Evolutionary conservation across 2,888 invertebrate species (phyloP).

Genomic region (Lithosia quadra): DNA sequence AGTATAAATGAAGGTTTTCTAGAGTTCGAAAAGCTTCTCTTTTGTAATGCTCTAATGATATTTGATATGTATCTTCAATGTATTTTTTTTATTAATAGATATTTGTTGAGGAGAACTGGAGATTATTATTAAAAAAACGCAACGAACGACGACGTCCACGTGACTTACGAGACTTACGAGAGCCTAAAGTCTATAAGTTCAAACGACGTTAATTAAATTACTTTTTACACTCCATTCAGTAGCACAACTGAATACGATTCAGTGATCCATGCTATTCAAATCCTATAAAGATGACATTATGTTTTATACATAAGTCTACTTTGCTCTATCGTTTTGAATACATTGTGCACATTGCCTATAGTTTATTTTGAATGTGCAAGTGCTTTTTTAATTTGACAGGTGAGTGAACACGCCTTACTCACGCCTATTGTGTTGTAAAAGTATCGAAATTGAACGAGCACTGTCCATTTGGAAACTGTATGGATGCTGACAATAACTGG

Average conservation of each 20-base stretch:
- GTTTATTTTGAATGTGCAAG: conserved; percentile 80
- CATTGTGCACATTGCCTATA: conserved; percentile 44
- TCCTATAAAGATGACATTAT: neutral
- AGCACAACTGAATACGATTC: neutral
- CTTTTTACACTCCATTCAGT: neutral
- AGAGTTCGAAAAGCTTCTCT: neutral
- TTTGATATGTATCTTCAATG: too few relatives aligned
- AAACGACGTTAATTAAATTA: neutral
- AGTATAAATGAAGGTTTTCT: neutral
- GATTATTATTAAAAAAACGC: too few relatives aligned
- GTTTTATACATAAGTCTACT: neutral
- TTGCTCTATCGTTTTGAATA: conserved; percentile 10
- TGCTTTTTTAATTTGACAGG: conserved; percentile 86
- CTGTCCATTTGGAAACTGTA: conserved; percentile 80
- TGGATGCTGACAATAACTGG: conserved; percentile 77
- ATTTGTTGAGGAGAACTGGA: too few relatives aligned
- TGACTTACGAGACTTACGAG: too few relatives aligned
- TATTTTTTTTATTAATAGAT: too few relatives aligned
- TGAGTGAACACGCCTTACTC: conserved; percentile 84
- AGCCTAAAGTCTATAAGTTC: neutral
- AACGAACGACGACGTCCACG: too few relatives aligned
- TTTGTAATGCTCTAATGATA: neutral
- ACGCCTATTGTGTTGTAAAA: conserved; percentile 83
- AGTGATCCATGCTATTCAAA: neutral
- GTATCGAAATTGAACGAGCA: conserved; percentile 85